These are phyloP conservation scores for Leucopsar rothschildi DNA, from an alignment of 2,113 vertebrate genomes.

Conservation along the genomic window DNA sequence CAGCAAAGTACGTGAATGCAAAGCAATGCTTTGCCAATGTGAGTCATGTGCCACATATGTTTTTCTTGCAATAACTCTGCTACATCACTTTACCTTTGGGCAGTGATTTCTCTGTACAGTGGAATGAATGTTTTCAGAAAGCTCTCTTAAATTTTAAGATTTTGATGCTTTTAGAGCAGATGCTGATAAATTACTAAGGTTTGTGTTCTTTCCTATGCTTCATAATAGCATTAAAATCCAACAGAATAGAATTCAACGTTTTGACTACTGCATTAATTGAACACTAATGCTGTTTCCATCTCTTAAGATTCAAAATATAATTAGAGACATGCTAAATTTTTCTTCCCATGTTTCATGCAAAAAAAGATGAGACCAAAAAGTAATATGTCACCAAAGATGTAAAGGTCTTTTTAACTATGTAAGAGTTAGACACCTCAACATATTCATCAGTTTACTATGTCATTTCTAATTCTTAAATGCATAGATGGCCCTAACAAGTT, in stretches of 20 bases:
- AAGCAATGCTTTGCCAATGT: neutral
- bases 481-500: neutral
- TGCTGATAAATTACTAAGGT: neutral
- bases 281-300: neutral
- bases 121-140: conserved; percentile 16
- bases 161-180: conserved; percentile 27
- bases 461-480: neutral
- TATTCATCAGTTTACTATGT: neutral
- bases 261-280: conserved; percentile 15
- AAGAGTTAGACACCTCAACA: neutral
- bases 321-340: neutral
- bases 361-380: neutral
- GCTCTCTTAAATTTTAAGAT: conserved; percentile 12
- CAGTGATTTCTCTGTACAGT: conserved; percentile 1
- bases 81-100: conserved; percentile 27
- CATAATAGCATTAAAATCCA: neutral
- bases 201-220: conserved; percentile 7
- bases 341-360: neutral
- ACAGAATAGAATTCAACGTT: conserved; percentile 4
- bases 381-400: neutral
- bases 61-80: conserved; percentile 25
- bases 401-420: neutral
- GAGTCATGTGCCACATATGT: neutral
- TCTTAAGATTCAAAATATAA: neutral
- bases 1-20: neutral